Conservation (phyloP, 2,113 vertebrate genomes). For the Oreotragus oreotragus region DNA sequence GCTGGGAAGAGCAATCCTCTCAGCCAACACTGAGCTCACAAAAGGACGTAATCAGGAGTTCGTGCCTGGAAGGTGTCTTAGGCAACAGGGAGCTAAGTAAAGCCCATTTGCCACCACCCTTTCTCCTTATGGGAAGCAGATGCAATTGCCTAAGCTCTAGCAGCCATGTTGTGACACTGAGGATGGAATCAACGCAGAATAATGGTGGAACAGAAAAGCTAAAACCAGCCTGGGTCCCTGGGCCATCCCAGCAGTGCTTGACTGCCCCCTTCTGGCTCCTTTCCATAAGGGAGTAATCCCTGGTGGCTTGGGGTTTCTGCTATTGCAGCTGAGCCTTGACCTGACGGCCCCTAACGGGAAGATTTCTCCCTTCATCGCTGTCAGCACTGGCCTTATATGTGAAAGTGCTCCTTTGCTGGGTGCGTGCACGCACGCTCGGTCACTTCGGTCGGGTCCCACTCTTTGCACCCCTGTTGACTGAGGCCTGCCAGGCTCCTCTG, state of each 20-base stretch:
- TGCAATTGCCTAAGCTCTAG: background rate
- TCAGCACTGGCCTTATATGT: rapidly evolving
- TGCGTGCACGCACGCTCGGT: rapidly evolving
- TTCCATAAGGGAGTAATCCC: rapidly evolving
- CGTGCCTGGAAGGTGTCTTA: background rate
- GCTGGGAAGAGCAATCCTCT: too few species aligned
- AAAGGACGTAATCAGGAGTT: background rate
- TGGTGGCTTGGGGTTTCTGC: background rate
- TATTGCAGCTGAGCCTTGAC: background rate
- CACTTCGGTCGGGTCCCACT: rapidly evolving
- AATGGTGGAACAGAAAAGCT: rapidly evolving
- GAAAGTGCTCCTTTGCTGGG: background rate
- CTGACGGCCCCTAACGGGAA: background rate
- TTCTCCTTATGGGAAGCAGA: background rate
- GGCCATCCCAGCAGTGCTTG: background rate
- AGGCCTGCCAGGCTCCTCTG: background rate
- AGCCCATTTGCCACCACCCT: background rate
- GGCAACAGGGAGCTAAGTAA: background rate
- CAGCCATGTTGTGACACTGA: background rate
- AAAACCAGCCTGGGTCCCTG: rapidly evolving
- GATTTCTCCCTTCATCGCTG: rapidly evolving
- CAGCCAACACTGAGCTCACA: background rate
- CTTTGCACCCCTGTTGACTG: background rate
- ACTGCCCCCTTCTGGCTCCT: background rate
- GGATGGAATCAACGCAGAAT: background rate